Evolutionary conservation across 1,140 invertebrate species (phyloP), one percentile per base, ranked within the genome.

Genomic region (Melanaphis sacchari): DNA sequence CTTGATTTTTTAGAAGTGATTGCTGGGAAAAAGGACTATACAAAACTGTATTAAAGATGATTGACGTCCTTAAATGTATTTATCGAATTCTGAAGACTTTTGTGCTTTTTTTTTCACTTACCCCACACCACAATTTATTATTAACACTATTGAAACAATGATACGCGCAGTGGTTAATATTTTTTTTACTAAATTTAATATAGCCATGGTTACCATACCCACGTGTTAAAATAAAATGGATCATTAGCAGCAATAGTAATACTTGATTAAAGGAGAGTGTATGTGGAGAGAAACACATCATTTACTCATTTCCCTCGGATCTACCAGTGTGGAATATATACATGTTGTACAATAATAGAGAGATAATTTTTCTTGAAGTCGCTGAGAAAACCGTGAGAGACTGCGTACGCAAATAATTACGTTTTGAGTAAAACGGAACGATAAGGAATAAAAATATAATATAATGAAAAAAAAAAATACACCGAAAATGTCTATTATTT

Each of bases 251-350:
- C 0, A 76, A 36, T n/a, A 66, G 31, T n/a, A 15, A n/a, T n/a
- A 0, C 18, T 11, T 4, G 8, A 26, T 1, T 24, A 8, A 2
- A 0, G 5, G 31, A 0, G 59, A 9, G 4, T 0, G 11, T 3
- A 31, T 49, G 18, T 49, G 31, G 59, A 59, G 24, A 59, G 54
- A 76, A 76, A 76, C 7, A 5, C 59, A 76, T 15, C 4, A 76
- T 36, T 76, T 76, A 36, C 31, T 15, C 5, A n/a, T n/a, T 76
- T 76, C 59, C 0, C 59, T 21, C 1, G 15, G n/a, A 76, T 18
- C 5, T 36, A 24, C 36, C 36, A 24, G 0, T 38, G 76, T 41
- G 22, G 24, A 2, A 41, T 26, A 84, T 24, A 40, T 31, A 24
- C 22, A 38, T 9, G 40, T 3, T 31, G 82, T 84, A 24, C 82